Evolutionary conservation across 2,113 vertebrate genomes (phyloP).

Genomic region (Cercopithecus mona): DNA sequence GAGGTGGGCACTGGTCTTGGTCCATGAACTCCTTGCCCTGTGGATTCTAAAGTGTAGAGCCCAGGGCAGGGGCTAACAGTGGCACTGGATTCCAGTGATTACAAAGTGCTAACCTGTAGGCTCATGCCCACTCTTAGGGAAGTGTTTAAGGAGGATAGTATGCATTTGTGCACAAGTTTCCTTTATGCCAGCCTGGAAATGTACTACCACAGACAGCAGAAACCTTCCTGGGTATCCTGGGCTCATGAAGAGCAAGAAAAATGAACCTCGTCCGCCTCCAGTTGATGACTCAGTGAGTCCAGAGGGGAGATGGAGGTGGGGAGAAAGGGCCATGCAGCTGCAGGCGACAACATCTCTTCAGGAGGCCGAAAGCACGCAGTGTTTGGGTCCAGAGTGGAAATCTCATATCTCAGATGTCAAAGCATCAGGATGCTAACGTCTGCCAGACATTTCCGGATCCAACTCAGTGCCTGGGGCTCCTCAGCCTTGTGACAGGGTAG

Average conservation of each 20-base stretch:
- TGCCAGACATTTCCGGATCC: neutral
- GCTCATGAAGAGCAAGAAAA: neutral
- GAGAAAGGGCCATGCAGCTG: neutral
- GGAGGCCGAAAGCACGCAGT: neutral
- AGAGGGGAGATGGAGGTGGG: neutral
- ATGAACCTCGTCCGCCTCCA: neutral
- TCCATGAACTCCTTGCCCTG: neutral
- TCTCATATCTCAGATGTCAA: neutral
- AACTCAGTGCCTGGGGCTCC: neutral
- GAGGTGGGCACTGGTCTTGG: neutral
- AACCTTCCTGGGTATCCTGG: neutral
- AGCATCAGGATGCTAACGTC: neutral
- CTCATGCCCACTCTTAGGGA: neutral
- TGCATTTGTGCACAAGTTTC: neutral
- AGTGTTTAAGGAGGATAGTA: neutral
- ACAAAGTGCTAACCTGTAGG: neutral
- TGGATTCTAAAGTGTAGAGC: neutral
- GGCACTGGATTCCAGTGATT: neutral
- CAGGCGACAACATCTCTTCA: rapidly evolving
- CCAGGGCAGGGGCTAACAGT: neutral
- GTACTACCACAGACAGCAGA: neutral
- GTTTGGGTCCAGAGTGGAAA: neutral
- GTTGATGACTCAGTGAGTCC: neutral
- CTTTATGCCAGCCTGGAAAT: neutral
- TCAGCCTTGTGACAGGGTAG: neutral